phyloP scores from a whole-genome alignment of 2,797 vertebrate species.

The Clarias pachynema region DNA sequence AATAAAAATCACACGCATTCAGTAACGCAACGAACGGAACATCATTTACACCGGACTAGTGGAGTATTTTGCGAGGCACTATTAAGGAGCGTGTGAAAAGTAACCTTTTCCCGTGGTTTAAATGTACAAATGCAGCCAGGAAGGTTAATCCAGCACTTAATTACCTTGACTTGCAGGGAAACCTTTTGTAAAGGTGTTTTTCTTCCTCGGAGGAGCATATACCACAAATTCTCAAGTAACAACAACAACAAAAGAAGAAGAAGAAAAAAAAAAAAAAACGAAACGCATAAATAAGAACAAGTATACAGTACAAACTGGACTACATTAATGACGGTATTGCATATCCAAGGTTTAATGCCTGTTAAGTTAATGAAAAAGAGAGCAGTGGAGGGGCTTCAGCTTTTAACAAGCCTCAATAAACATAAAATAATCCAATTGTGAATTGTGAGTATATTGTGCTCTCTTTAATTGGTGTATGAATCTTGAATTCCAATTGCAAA shows the following conservation, averaged over 20 bases:
- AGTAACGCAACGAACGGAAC: constrained; percentile 50
- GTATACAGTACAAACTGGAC: constrained; percentile 37
- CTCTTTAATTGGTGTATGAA: not conserved
- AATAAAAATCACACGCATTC: constrained; percentile 51
- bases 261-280: not conserved
- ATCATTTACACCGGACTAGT: constrained; percentile 40
- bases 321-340: constrained; percentile 20
- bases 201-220: constrained; percentile 26
- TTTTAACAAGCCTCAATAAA: not conserved
- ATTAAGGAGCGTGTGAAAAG: constrained; percentile 52
- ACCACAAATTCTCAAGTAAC: constrained; percentile 26
- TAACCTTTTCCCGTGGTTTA: constrained; percentile 49
- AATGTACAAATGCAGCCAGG: constrained; percentile 41
- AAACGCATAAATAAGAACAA: constrained; percentile 18
- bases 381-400: constrained; percentile 6
- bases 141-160: constrained; percentile 54
- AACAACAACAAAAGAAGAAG: not conserved
- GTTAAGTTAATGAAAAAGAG: not conserved
- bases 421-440: constrained; percentile 3
- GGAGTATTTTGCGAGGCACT: constrained; percentile 37
- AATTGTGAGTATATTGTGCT: not conserved
- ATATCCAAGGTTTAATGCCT: constrained; percentile 32
- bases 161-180: constrained; percentile 45
- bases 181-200: constrained; percentile 39
- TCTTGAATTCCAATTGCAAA: not conserved